phyloP scores from a whole-genome alignment of 1,140 invertebrate genomes.

The Cecropterus lyciades region DNA sequence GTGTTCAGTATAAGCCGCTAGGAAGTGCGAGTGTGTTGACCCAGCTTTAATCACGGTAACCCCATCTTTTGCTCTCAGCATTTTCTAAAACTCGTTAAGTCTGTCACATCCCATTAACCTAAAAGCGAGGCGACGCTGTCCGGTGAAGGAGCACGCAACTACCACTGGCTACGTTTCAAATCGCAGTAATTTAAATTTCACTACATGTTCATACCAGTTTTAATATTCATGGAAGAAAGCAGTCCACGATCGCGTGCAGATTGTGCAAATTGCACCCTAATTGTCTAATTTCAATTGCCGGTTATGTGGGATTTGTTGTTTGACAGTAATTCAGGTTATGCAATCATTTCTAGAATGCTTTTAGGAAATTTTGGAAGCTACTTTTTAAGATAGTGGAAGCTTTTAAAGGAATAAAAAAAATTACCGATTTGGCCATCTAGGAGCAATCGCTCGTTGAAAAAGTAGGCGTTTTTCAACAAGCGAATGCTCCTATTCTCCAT shows the following conservation, averaged over 20 bases:
- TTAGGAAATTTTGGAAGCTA: background rate
- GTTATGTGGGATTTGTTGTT: conserved; percentile 5
- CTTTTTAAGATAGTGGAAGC: too few relatives aligned
- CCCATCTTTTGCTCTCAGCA: conserved; percentile 16
- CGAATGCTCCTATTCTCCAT: too few relatives aligned
- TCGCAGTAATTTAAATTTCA: conserved; percentile 13
- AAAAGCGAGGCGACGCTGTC: conserved; percentile 5
- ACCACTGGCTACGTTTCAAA: background rate
- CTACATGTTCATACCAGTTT: conserved; percentile 23
- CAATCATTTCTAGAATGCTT: background rate
- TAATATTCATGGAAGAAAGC: conserved; percentile 27
- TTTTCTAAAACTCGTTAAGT: conserved; percentile 27
- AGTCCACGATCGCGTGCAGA: conserved; percentile 21
- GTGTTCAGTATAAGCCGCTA: background rate
- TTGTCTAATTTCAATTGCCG: conserved; percentile 26
- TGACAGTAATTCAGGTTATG: conserved; percentile 6
- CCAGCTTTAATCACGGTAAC: conserved; percentile 6
- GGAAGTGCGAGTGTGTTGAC: conserved; percentile 1
- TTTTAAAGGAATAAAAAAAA: too few relatives aligned
- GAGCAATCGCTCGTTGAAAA: too few relatives aligned
- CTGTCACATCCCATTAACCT: conserved; percentile 28
- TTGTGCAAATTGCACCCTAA: conserved; percentile 26
- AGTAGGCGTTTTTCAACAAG: too few relatives aligned
- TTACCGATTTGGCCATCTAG: too few relatives aligned
- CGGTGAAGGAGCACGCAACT: conserved; percentile 7